These are phyloP conservation scores for Drosophila simulans DNA, from an alignment of 1,140 invertebrate genomes.

Conservation along the genomic window DNA sequence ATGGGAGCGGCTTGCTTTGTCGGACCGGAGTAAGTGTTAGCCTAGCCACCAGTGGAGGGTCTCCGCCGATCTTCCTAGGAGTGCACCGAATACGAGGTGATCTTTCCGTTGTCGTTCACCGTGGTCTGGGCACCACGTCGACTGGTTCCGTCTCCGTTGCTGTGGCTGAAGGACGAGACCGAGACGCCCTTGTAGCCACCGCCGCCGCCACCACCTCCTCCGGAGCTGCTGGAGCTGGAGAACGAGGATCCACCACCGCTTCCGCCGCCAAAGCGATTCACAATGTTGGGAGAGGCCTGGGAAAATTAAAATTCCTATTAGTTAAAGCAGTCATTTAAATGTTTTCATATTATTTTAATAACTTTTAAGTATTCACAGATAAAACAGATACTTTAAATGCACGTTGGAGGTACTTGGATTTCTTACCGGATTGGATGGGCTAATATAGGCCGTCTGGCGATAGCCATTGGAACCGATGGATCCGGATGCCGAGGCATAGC, in stretches of 20 bases:
- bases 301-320: slow-evolving; percentile 37
- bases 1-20: slow-evolving; percentile 9
- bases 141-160: slow-evolving; percentile 86
- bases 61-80: slow-evolving; percentile 47
- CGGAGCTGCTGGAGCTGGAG: slow-evolving; percentile 84
- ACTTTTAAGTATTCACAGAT: too few species aligned
- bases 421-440: slow-evolving; percentile 86
- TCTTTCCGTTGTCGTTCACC: slow-evolving; percentile 90
- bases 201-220: slow-evolving; percentile 75
- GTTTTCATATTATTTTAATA: background rate
- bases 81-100: slow-evolving; percentile 87
- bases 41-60: slow-evolving; percentile 1
- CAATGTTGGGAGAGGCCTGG: slow-evolving; percentile 87
- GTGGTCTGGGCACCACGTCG: slow-evolving; percentile 87
- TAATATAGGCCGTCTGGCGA: slow-evolving; percentile 86
- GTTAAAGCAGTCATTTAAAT: background rate
- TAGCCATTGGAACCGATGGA: slow-evolving; percentile 85
- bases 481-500: slow-evolving; percentile 82
- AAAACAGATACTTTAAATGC: too few species aligned
- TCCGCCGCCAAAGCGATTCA: slow-evolving; percentile 85
- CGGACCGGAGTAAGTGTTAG: background rate
- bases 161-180: slow-evolving; percentile 87
- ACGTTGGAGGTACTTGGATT: background rate
- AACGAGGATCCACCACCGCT: slow-evolving; percentile 80
- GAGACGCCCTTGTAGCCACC: slow-evolving; percentile 86